These are phyloP conservation scores for Pseudanteris insignis DNA, from an alignment of 2,888 invertebrate genomes.

Conservation along the genomic window DNA sequence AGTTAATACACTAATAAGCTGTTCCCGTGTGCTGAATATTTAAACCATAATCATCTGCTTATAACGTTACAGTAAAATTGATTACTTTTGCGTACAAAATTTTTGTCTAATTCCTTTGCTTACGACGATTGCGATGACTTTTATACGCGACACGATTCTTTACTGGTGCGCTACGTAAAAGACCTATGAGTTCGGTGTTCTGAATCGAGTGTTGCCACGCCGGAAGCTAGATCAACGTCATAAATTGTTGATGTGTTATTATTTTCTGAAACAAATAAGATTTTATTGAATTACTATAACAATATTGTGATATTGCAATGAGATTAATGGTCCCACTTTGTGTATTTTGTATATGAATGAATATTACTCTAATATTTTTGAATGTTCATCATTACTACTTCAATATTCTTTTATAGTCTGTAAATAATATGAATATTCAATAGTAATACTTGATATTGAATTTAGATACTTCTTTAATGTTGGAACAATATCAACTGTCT, in stretches of 20 bases:
- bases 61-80: constrained; percentile 4
- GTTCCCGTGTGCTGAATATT: constrained; percentile 6
- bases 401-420: too few relatives aligned
- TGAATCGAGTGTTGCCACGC: constrained; percentile 51
- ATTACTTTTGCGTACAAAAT: constrained; percentile 18
- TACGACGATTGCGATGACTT: constrained; percentile 39
- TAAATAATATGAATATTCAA: too few relatives aligned
- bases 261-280: constrained; percentile 53
- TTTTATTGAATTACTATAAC: too few relatives aligned
- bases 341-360: too few relatives aligned
- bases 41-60: constrained; percentile 7
- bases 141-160: constrained; percentile 25
- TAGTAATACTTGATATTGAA: too few relatives aligned
- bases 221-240: constrained; percentile 58
- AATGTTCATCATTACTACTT: too few relatives aligned
- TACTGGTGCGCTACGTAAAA: constrained; percentile 51
- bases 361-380: too few relatives aligned
- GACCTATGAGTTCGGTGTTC: constrained; percentile 54
- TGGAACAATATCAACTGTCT: too few relatives aligned
- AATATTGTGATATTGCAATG: too few relatives aligned
- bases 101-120: constrained; percentile 23
- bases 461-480: too few relatives aligned
- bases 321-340: too few relatives aligned
- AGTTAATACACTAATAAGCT: constrained; percentile 1
- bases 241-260: constrained; percentile 59